Conservation (phyloP, 2,797 vertebrate species). For the Pipistrellus pygmaeus region DNA sequence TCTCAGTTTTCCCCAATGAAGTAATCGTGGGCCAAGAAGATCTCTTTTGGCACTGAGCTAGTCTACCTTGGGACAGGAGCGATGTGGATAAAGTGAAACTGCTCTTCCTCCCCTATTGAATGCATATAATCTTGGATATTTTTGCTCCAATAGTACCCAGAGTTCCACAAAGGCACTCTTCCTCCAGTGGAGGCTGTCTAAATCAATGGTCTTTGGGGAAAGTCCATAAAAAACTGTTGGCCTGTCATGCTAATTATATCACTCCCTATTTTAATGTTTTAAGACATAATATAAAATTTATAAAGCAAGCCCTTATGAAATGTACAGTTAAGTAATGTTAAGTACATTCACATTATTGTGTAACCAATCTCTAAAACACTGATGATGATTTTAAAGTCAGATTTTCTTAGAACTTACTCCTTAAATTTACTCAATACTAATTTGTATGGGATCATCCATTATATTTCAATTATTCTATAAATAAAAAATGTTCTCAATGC, state of each 20-base stretch:
- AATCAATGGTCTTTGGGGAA: neutral
- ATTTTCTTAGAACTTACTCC: neutral
- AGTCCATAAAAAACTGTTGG: neutral
- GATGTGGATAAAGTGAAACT: neutral
- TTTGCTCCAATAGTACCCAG: neutral
- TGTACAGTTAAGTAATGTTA: neutral
- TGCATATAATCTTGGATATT: neutral
- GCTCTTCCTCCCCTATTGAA: neutral
- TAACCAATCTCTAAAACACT: neutral
- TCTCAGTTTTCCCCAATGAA: neutral
- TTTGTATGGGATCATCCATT: neutral
- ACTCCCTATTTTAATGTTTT: neutral
- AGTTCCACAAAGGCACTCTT: neutral
- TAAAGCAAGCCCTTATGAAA: neutral
- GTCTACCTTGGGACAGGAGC: neutral
- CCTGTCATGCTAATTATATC: neutral
- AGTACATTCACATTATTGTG: neutral
- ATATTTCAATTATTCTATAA: neutral
- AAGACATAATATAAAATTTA: neutral
- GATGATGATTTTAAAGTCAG: neutral
- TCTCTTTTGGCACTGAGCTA: neutral
- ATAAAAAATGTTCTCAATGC: neutral
- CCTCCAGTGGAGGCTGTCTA: neutral
- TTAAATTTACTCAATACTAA: neutral
- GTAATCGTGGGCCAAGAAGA: neutral